These are phyloP conservation scores for Endotricha flammealis DNA, from an alignment of 2,888 invertebrate genomes.

Conservation along the genomic window DNA sequence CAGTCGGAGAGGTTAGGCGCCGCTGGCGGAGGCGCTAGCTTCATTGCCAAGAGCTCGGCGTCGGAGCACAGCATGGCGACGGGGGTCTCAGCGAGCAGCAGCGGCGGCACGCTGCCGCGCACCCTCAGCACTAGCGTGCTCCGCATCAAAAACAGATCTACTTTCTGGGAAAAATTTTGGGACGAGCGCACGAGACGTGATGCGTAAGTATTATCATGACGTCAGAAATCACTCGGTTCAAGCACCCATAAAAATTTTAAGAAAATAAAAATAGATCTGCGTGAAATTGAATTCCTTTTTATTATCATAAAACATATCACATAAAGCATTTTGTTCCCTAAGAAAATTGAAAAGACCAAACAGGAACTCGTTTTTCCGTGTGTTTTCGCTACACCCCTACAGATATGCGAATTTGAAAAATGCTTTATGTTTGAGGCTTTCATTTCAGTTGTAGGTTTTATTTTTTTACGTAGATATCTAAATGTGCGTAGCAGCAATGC, in stretches of 20 bases:
- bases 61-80: slow-evolving; percentile 75
- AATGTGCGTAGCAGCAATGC: no score
- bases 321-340: neutral
- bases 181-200: slow-evolving; percentile 82
- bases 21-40: slow-evolving; percentile 43
- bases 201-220: slow-evolving; percentile 77
- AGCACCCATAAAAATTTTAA: neutral
- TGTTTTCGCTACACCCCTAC: no score
- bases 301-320: slow-evolving; percentile 1
- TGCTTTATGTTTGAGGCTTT: neutral
- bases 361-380: neutral
- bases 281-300: slow-evolving; percentile 1
- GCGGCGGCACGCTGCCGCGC: slow-evolving; percentile 78
- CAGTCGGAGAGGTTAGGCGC: slow-evolving; percentile 75
- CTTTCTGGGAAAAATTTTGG: slow-evolving; percentile 93
- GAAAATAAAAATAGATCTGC: neutral
- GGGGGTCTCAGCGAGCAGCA: slow-evolving; percentile 67
- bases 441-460: no score
- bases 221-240: neutral
- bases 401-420: neutral
- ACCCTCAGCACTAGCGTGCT: slow-evolving; percentile 89
- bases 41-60: slow-evolving; percentile 66
- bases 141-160: slow-evolving; percentile 85
- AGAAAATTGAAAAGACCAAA: neutral
- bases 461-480: no score